Base-by-base conservation (phyloP, 2,797 vertebrate species). In the Petrocephalus sullivani region DNA sequence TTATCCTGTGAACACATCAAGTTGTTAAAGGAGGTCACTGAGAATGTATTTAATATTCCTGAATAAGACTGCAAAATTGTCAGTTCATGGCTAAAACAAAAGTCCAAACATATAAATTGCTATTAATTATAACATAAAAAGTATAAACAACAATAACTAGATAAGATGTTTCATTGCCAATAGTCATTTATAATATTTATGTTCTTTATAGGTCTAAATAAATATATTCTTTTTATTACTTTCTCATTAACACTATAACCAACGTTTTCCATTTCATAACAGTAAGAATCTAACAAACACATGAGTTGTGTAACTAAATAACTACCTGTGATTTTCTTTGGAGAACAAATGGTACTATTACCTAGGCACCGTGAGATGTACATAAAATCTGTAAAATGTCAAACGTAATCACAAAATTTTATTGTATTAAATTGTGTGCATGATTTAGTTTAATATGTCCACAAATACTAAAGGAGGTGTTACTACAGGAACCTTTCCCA, bases 21-120 rank as follows among this genome's bases (percentile, higher is more conserved):
- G 56, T 64, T 86, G 85, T 41, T 61, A 60, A 85, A 85, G 81
- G 81, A 85, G 56, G 86, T 87, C 41, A 87, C 28, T 49, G 57
- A 64, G 51, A 64, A 64, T 87, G 37, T 64, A 33, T 51, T 64
- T 64, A 28, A 87, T 12, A 56, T 56, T 75, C 57, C 87, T 78
- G 64, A 56, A 87, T 64, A 56, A 82, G 53, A 49, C 37, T 12
- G 4, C 19, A 81, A 53, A 56, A 21, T 28, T 84, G 81, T 84
- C 81, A 84, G n/a, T 49, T 84, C n/a, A 84, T 23, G 10, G 81
- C 81, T 12, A 84, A 71, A 41, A 71, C 0, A 51, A 51, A 51
- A 0, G 19, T 49, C 75, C 75, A 81, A 81, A 81, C 0, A 81
- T 10, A 78, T 81, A n/a, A 81, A 81, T 49, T 10, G 75, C 16